phyloP scores from a whole-genome alignment of 2,113 vertebrate genomes.

The Oryzias javanicus region DNA sequence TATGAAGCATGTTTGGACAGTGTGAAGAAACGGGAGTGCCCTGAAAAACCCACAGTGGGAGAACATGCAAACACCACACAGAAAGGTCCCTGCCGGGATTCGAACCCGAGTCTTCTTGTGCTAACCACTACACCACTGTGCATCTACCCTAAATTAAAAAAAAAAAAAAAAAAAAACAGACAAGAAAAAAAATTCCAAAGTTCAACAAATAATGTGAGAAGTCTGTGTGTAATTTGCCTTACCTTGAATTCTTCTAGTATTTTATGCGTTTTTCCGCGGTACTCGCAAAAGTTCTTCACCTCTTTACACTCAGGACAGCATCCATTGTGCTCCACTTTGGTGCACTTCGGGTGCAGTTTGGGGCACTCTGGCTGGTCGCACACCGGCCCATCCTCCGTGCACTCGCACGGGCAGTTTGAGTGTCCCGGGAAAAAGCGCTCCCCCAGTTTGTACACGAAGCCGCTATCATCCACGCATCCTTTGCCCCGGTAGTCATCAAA shows the following conservation, averaged over 20 bases:
- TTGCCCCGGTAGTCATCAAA: constrained; percentile 99
- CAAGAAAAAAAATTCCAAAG: no score
- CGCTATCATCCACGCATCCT: constrained; percentile 98
- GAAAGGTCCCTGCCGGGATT: no score
- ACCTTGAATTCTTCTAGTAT: constrained; percentile 99
- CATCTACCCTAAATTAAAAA: no score
- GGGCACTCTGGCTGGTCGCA: constrained; percentile 98
- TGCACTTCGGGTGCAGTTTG: constrained; percentile 98
- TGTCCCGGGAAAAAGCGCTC: constrained; percentile 98
- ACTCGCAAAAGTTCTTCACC: constrained; percentile 99
- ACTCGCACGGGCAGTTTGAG: constrained; percentile 97
- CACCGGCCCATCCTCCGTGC: constrained; percentile 98
- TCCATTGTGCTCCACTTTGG: constrained; percentile 98
- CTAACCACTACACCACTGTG: no score
- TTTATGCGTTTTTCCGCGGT: constrained; percentile 96
- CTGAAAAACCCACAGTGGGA: no score
- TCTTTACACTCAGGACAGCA: constrained; percentile 99
- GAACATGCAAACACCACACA: no score
- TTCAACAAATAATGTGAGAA: no score
- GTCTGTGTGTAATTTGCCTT: constrained; percentile 52
- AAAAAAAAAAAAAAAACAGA: no score
- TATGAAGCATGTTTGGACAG: no score
- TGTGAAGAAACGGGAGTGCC: no score
- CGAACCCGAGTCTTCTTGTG: no score
- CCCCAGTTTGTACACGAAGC: constrained; percentile 97